Evolutionary conservation across 1,140 invertebrate species (phyloP), one percentile per base, ranked within the genome.

Genomic region (Phocides pigmalion): DNA sequence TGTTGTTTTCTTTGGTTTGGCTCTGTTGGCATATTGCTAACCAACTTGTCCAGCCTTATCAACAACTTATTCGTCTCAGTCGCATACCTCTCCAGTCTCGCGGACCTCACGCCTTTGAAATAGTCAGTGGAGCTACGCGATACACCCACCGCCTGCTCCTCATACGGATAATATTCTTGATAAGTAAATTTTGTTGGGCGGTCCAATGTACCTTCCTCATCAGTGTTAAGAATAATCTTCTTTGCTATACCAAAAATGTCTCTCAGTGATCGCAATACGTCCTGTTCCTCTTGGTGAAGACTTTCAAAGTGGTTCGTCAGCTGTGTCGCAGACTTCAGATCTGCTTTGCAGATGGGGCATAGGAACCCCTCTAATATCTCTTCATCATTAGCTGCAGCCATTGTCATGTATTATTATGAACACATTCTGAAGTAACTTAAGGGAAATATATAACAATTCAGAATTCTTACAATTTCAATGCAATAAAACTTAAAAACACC

Each of bases 31-130:
- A 96, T 94, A 82, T 98, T 96, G 70, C 93, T 93, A 4, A 99
- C 93, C 66, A 99, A 92, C 89, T 98, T 98, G 91, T 99, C 97
- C 70, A 99, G 84, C 75, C 98, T 93, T 76, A 99, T 98, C 22
- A 99, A 93, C 12, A 99, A 90, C 87, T 98, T 99, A 88, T 99
- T 99, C 1, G 98, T 99, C 92, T 99, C 97, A 17, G 96, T 95
- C 0, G 98, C 96, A 91, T 96, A 97, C 82, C 97, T 94, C 90
- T 99, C 97, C 64, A 99, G 92, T 72, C 91, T 83, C 4, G 92
- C 85, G 1, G 92, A 92, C 61, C 93, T 70, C 8, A 97, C 92
- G 22, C 93, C 93, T 84, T 96, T 96, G 83, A 98, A 99, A 83
- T 95, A 95, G 51, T 95, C 94, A 6, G 95, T 96, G 73, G 97